Conservation (phyloP, 2,113 vertebrate species). For the Fulica atra region DNA sequence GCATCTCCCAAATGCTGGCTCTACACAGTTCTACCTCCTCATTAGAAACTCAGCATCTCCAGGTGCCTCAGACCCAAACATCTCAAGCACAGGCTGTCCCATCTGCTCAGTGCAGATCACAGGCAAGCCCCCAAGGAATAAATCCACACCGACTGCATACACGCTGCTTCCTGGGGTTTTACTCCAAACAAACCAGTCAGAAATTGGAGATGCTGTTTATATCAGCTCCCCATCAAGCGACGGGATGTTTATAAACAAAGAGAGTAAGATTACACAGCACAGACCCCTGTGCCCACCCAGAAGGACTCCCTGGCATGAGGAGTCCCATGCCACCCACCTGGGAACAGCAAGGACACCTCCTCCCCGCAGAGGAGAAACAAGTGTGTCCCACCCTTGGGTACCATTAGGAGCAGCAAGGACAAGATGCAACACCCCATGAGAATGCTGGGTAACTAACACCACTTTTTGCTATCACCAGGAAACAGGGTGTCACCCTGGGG, state of each 20-base stretch:
- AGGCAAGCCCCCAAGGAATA: not conserved
- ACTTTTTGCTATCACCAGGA: not conserved
- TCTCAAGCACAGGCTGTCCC: not conserved
- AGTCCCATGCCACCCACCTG: not conserved
- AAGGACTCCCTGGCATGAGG: not conserved
- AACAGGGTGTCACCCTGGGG: fast-evolving
- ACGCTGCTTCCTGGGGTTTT: not conserved
- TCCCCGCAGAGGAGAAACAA: not conserved
- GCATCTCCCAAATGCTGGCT: not conserved
- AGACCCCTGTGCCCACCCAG: not conserved
- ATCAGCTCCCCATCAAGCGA: not conserved
- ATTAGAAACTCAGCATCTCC: not conserved
- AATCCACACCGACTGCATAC: not conserved
- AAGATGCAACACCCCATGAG: fast-evolving
- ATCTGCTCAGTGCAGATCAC: not conserved
- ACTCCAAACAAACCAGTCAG: not conserved
- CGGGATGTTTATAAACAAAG: not conserved
- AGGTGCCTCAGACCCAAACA: not conserved
- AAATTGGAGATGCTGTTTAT: not conserved
- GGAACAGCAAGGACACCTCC: not conserved
- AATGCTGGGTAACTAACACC: not conserved
- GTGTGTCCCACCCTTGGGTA: not conserved
- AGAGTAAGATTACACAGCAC: not conserved
- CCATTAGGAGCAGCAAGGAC: not conserved
- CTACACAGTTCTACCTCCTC: not conserved